A percentile compares a stretch with the other conserved stretches of the same genome.
phyloP scores from a whole-genome alignment of 2,888 invertebrate genomes.

The Aleiodes alternator region DNA sequence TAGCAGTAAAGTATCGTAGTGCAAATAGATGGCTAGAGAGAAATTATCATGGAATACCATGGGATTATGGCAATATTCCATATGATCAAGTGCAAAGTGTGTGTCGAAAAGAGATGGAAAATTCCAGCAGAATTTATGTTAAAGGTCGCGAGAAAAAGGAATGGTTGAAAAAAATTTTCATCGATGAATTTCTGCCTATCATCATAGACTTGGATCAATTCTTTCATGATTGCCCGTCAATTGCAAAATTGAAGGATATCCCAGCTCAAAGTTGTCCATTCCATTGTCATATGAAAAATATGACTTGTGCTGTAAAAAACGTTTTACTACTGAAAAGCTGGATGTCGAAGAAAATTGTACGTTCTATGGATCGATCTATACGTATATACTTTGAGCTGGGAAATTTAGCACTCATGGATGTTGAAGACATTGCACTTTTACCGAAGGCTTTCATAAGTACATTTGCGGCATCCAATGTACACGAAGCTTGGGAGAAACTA shows the following conservation, averaged over 20 bases:
- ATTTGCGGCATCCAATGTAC: too few relatives aligned
- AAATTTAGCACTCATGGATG: too few relatives aligned
- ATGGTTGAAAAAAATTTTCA: neutral
- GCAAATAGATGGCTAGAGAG: too few relatives aligned
- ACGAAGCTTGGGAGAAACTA: too few relatives aligned
- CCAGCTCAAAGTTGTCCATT: neutral
- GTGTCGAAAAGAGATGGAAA: neutral
- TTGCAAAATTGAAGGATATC: neutral
- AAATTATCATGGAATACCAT: neutral
- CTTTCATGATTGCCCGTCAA: neutral
- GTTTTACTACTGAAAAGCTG: neutral
- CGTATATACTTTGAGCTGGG: too few relatives aligned
- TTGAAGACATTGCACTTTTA: too few relatives aligned
- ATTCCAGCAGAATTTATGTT: neutral
- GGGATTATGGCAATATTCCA: constrained; percentile 3
- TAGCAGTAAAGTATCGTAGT: too few relatives aligned
- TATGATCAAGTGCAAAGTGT: neutral
- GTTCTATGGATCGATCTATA: neutral
- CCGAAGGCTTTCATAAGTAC: too few relatives aligned
- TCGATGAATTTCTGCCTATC: neutral
- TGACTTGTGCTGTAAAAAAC: constrained; percentile 3
- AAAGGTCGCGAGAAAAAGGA: neutral
- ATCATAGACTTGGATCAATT: neutral
- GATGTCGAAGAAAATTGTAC: neutral
- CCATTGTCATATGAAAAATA: neutral